Evolutionary conservation across 2,797 vertebrate species (phyloP).

Genomic region (Momotus momota): DNA sequence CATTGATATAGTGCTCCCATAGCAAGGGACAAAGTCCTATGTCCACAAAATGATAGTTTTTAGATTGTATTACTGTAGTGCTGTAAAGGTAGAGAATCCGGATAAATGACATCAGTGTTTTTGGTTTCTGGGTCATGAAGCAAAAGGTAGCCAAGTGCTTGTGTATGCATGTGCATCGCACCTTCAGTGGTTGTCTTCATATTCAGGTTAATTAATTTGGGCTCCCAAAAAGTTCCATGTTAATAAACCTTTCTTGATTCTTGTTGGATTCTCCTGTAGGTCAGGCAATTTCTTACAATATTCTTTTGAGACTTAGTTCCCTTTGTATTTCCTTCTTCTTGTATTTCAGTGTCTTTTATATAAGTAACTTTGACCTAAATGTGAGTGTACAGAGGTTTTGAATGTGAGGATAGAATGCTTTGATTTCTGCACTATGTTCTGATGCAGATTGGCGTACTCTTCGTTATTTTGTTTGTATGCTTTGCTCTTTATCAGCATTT

Average conservation of each 20-base stretch:
- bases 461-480: background rate
- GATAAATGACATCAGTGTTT: background rate
- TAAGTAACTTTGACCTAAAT: background rate
- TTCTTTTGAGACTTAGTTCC: background rate
- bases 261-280: background rate
- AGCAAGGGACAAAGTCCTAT: background rate
- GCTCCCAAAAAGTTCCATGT: background rate
- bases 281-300: background rate
- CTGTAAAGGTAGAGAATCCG: background rate
- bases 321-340: background rate
- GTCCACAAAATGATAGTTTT: background rate
- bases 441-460: accelerated
- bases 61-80: background rate
- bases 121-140: background rate
- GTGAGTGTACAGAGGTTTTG: background rate
- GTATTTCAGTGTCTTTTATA: background rate
- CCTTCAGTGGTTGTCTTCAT: background rate
- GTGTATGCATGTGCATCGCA: accelerated
- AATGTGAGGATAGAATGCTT: background rate
- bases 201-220: background rate
- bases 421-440: background rate
- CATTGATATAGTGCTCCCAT: background rate
- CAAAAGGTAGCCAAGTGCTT: background rate
- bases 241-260: background rate
- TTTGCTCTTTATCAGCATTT: background rate